Percentiles rank a stretch among this genome's conserved stretches.
Conservation (phyloP, 2,888 invertebrate species). For the Strigamia maritima region DNA sequence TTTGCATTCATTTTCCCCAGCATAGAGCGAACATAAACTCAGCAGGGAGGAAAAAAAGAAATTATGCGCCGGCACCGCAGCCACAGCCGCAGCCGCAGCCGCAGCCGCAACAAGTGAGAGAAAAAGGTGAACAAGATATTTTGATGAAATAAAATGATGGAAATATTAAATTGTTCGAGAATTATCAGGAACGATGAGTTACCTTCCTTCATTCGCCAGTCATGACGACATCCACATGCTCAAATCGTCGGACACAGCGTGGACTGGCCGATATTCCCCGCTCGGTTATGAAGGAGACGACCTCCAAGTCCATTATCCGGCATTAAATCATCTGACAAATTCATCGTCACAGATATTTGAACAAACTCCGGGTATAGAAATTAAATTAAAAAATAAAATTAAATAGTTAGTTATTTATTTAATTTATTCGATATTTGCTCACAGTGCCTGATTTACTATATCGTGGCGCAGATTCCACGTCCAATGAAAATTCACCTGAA, state of each 20-base stretch:
- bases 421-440: not conserved
- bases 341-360: not conserved
- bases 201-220: not conserved
- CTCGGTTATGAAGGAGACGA: not conserved
- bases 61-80: not conserved
- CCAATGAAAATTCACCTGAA: not conserved
- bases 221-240: not conserved
- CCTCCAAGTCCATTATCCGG: not conserved
- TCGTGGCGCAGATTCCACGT: not conserved
- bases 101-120: not conserved
- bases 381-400: not conserved
- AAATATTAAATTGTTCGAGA: not conserved
- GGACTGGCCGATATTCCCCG: not conserved
- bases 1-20: not conserved
- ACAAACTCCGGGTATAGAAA: not conserved
- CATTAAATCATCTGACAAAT: not conserved
- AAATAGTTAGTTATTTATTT: not conserved
- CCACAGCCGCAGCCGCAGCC: not conserved
- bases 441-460: constrained; percentile 20
- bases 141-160: not conserved
- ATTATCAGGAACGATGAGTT: not conserved
- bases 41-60: not conserved
- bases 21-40: constrained; percentile 31
- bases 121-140: not conserved
- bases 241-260: not conserved